Base-by-base conservation (phyloP, 2,888 invertebrate genomes). In the Aphidius colemani region DNA sequence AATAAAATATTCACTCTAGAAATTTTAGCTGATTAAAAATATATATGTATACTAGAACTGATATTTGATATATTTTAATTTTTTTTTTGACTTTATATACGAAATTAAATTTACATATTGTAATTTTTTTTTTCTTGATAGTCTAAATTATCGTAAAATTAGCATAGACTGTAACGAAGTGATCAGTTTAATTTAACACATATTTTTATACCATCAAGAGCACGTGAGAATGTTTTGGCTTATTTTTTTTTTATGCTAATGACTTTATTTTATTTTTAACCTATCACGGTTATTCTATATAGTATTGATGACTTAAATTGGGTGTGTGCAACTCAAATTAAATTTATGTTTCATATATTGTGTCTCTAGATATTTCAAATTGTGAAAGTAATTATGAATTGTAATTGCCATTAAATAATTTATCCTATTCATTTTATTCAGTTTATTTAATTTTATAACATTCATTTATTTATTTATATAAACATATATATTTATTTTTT, bases 191-290 rank as follows among this genome's bases (percentile, higher is more conserved):
- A 63, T 63, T 63, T 59, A 59, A 48, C 13, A 49, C 51, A 53
- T 30, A 30, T 30, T 30, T 39, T 11, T 41, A 50, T 51, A 57
- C 50, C 62, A 53, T 53, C 53, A 57, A 50, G 57, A 61, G 60
- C 53, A 61, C 58, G 63, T 63, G 63, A 63, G 63, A 63, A 63
- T 59, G 63, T 59, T 59, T 53, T 41, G 48, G 49, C 59, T 63
- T 59, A 59, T 53, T 45, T 59, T 63, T 53, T 46, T 53, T 48
- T 46, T 63, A 59, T 63, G 63, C 53, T 43, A 59, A 59, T 30
- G 30, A 30, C 5, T 30, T 30, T 30, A 30, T 30, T 30, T 30
- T 30, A 5, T 30, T 63, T 57, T 57, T 63, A 63, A 63, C 63
- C 63, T 63, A 63, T 63, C 63, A 63, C 63, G 63, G 63, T 43